Conservation (phyloP, 2,797 vertebrate genomes). For the Bufotes viridis region DNA sequence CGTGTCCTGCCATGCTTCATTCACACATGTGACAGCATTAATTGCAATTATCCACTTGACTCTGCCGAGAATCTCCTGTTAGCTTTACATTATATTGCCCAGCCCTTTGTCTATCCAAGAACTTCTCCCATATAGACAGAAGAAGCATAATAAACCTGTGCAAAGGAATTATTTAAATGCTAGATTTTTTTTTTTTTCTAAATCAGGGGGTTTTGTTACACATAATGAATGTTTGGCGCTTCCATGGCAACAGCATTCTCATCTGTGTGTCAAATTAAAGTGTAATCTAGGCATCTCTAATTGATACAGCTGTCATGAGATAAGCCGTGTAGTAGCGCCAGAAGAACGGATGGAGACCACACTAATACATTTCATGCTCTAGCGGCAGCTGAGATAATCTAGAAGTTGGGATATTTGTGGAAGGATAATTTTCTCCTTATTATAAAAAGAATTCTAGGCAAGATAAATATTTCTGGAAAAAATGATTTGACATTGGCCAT, state of each 20-base stretch:
- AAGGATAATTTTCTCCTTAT: conserved; percentile 57
- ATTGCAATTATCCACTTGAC: conserved; percentile 52
- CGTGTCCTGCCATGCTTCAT: conserved; percentile 49
- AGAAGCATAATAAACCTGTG: neutral
- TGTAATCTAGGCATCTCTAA: conserved; percentile 44
- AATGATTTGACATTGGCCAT: neutral
- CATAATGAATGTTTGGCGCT: conserved; percentile 40
- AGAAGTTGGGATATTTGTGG: conserved; percentile 63
- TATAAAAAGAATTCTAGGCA: neutral
- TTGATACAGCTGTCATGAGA: conserved; percentile 64
- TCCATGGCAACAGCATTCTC: conserved; percentile 37
- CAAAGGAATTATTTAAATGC: neutral
- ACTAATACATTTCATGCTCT: conserved; percentile 65
- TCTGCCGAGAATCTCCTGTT: neutral
- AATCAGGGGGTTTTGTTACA: conserved; percentile 14
- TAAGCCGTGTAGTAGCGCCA: conserved; percentile 56
- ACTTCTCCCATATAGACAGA: neutral
- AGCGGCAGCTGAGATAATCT: conserved; percentile 66
- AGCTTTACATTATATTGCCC: neutral
- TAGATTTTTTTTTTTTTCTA: neutral
- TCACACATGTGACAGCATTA: conserved; percentile 57
- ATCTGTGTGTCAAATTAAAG: conserved; percentile 35
- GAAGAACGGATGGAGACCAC: conserved; percentile 58
- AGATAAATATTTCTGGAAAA: neutral
- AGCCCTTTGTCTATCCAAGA: neutral